Evolutionary conservation across 2,113 vertebrate genomes (phyloP), one percentile per base, ranked within the genome.

Genomic region (Corythoichthys haematopterus): DNA sequence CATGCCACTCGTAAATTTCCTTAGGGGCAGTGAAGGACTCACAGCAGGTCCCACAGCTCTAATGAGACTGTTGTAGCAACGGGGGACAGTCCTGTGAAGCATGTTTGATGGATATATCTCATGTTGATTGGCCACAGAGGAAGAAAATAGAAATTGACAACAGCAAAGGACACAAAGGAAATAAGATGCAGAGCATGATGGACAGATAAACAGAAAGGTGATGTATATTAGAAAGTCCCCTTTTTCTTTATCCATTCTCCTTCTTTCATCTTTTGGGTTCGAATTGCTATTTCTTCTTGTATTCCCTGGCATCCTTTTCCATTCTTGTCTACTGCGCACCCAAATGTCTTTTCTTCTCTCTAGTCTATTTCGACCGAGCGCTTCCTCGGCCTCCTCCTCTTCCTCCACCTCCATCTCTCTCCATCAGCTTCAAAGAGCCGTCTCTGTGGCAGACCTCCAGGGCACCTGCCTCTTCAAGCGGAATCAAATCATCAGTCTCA

Each of bases 361-460:
- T 66, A 55, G 8, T 45, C 40, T 62, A 28, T 7, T 61, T 55
- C 33, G 47, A 45, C 64, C 65, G 16, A 10, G 50, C 36, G 43
- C 37, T 61, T 16, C 71, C n/a, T 15, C 2, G 0, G 0, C 68
- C 20, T 51, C 36, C 47, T 59, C 15, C 7, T 59, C 69, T 43
- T 53, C 36, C 43, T 59, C 64, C 12, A 56, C 46, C 58, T 77
- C 78, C 33, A 68, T 82, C 76, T 70, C 78, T 45, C 77, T 81
- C 81, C 76, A 83, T 88, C 84, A 87, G 85, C 87, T 81, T 88
- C 87, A 90, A 88, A 88, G 85, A 72, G 71, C 75, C 15, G 74
- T 82, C 80, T 86, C 80, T 53, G 68, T 85, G 69, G 76, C 60
- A 66, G 80, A 81, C 77, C 88, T 80, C 38, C 56, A 71, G 88